Percentiles rank a stretch among this genome's conserved stretches.
These are phyloP conservation scores for Shargacucullia verbasci DNA, from an alignment of 2,888 invertebrate genomes.

Conservation along the genomic window DNA sequence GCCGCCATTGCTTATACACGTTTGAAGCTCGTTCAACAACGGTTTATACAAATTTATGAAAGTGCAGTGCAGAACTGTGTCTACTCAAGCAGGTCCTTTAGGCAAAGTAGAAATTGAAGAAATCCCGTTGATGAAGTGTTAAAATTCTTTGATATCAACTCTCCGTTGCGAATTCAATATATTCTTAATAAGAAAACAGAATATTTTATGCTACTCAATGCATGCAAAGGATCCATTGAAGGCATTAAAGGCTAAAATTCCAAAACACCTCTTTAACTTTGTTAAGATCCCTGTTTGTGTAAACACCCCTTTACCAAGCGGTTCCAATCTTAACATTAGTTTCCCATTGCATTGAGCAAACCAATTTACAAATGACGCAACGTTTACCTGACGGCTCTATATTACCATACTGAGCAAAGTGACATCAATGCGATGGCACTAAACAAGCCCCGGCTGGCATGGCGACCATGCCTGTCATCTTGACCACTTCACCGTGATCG, in stretches of 20 bases:
- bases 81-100: background rate
- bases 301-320: too few species aligned
- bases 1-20: constrained; percentile 34
- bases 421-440: constrained; percentile 14
- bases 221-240: too few species aligned
- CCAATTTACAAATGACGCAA: constrained; percentile 34
- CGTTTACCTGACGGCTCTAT: constrained; percentile 49
- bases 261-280: too few species aligned
- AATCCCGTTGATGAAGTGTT: background rate
- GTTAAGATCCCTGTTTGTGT: too few species aligned
- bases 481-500: constrained; percentile 41
- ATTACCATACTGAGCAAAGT: constrained; percentile 21
- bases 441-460: constrained; percentile 9
- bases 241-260: too few species aligned
- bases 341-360: constrained; percentile 11
- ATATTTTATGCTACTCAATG: too few species aligned
- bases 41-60: constrained; percentile 15
- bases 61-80: constrained; percentile 2
- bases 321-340: background rate
- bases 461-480: constrained; percentile 34
- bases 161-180: background rate
- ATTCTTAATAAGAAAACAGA: too few species aligned
- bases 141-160: background rate
- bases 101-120: too few species aligned
- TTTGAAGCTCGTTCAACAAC: constrained; percentile 12